phyloP scores from a whole-genome alignment of 2,113 vertebrate genomes.

The Daphoenositta chrysoptera region DNA sequence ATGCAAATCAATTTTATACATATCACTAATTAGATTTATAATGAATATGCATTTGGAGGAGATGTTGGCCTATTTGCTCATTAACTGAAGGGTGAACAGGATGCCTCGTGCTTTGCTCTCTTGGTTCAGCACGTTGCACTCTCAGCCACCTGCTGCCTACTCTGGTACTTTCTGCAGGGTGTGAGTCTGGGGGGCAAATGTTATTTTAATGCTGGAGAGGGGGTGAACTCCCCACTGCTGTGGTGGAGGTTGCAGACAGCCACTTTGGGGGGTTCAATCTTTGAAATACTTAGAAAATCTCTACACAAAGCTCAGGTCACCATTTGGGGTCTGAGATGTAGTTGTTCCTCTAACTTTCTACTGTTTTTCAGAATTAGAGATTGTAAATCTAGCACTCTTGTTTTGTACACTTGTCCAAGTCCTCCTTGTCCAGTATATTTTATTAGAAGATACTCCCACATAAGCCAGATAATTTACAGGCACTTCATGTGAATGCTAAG shows the following conservation, averaged over 20 bases:
- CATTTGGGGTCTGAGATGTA: background rate
- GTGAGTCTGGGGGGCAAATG: background rate
- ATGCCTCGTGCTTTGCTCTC: background rate
- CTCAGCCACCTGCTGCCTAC: background rate
- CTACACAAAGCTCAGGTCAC: background rate
- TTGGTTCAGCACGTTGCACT: background rate
- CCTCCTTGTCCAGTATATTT: background rate
- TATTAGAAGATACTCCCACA: background rate
- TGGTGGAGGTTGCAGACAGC: background rate
- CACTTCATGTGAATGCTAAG: background rate
- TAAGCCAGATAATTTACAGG: background rate
- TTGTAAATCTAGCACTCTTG: background rate
- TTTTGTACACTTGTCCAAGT: background rate
- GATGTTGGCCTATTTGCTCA: slow-evolving; percentile 5
- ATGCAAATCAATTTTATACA: slow-evolving; percentile 33
- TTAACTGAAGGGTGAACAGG: background rate
- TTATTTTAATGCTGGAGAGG: background rate
- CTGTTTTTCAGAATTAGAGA: background rate
- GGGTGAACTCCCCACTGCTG: background rate
- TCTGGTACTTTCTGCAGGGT: background rate
- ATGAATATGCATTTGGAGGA: background rate
- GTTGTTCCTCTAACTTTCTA: background rate
- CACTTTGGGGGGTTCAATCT: background rate
- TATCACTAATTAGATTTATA: slow-evolving; percentile 32
- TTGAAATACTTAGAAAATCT: background rate